These are phyloP conservation scores for Mobula hypostoma DNA, from an alignment of 2,113 vertebrate genomes.

Conservation along the genomic window DNA sequence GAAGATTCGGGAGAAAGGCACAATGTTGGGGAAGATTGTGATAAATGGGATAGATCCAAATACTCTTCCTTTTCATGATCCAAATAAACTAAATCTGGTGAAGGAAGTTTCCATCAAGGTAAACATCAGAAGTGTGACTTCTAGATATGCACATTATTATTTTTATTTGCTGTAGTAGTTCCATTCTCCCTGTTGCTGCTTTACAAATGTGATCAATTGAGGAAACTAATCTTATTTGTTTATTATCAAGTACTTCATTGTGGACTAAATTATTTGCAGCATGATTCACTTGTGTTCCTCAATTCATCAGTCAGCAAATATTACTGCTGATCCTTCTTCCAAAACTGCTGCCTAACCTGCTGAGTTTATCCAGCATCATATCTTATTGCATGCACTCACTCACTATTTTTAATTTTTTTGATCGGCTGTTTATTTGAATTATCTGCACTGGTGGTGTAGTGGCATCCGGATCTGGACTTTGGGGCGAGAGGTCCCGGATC, in stretches of 20 bases:
- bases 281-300: not conserved
- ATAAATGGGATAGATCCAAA: slow-evolving; percentile 57
- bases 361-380: no score
- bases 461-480: no score
- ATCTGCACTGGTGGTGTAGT: no score
- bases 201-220: not conserved
- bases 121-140: slow-evolving; percentile 21
- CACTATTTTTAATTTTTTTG: no score
- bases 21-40: slow-evolving; percentile 81
- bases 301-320: no score
- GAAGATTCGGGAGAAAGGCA: slow-evolving; percentile 84
- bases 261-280: not conserved
- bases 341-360: no score
- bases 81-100: slow-evolving; percentile 71
- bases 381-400: no score
- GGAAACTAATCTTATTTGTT: not conserved
- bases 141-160: not conserved
- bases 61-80: slow-evolving; percentile 67
- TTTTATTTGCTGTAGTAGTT: not conserved
- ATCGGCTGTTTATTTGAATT: no score
- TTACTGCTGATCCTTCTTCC: no score
- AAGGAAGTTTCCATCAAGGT: slow-evolving; percentile 87
- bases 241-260: not conserved
- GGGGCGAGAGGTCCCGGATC: no score
- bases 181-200: not conserved